Conservation (phyloP, 2,888 invertebrate genomes). For the Rhaphigaster nebulosa region DNA sequence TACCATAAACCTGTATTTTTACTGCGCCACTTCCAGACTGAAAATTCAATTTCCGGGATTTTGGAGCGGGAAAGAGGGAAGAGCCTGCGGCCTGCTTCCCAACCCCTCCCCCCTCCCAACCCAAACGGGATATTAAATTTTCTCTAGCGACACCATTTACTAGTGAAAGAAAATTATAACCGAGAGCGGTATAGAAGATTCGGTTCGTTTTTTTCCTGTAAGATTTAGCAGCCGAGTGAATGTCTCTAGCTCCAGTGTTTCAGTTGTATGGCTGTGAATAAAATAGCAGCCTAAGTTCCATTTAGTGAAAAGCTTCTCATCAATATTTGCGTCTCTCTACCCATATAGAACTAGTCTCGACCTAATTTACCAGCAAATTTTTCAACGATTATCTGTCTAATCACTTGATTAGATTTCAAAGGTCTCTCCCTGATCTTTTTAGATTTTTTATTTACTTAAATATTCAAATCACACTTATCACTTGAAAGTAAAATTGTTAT, state of each 20-base stretch:
- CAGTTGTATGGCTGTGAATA: background rate
- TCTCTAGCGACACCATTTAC: slow-evolving; percentile 59
- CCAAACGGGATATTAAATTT: slow-evolving; percentile 58
- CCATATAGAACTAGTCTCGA: too few relatives aligned
- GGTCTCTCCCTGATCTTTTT: too few relatives aligned
- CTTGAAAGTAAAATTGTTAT: too few relatives aligned
- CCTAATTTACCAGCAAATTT: too few relatives aligned
- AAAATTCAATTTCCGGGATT: slow-evolving; percentile 60
- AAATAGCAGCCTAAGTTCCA: background rate
- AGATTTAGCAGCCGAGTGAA: background rate
- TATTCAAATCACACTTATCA: too few relatives aligned
- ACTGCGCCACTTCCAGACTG: slow-evolving; percentile 55
- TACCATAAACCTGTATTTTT: slow-evolving; percentile 59
- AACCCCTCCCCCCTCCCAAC: background rate
- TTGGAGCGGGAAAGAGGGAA: slow-evolving; percentile 50
- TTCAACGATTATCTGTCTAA: too few relatives aligned
- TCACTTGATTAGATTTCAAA: too few relatives aligned
- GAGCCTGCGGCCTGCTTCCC: background rate
- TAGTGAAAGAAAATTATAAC: slow-evolving; percentile 54
- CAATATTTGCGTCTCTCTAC: background rate
- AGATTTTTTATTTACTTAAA: too few relatives aligned
- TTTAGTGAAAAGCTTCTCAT: background rate
- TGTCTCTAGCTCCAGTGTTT: background rate
- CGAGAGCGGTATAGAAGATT: slow-evolving; percentile 48
- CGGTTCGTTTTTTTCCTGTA: background rate